phyloP scores from a whole-genome alignment of 2,113 vertebrate species.

The Nesogale talazaci region DNA sequence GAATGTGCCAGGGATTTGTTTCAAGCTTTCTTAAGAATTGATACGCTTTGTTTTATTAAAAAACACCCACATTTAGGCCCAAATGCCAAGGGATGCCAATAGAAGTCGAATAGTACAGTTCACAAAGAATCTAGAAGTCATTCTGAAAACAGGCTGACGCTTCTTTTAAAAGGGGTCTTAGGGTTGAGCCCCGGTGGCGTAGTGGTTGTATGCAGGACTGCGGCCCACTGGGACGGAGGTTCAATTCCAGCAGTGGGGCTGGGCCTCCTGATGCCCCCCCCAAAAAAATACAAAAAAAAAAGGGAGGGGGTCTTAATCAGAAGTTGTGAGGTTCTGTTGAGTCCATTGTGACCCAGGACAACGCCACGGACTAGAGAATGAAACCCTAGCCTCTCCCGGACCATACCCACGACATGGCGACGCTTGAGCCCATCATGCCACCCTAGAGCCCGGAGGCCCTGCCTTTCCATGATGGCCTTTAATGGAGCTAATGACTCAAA shows the following conservation, averaged over 20 bases:
- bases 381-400: too few species aligned
- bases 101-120: slow-evolving; percentile 61
- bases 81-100: slow-evolving; percentile 52
- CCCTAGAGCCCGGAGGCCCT: neutral
- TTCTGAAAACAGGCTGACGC: slow-evolving; percentile 56
- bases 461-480: neutral
- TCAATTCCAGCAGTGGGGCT: too few species aligned
- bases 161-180: slow-evolving; percentile 69
- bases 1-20: slow-evolving; percentile 47
- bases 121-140: slow-evolving; percentile 63
- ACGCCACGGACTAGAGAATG: too few species aligned
- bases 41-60: slow-evolving; percentile 55
- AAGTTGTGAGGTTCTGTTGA: neutral
- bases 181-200: too few species aligned
- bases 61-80: slow-evolving; percentile 61
- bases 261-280: too few species aligned
- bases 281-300: too few species aligned
- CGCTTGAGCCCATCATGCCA: neutral
- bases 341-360: neutral
- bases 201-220: too few species aligned
- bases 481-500: neutral
- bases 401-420: neutral
- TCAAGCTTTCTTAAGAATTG: slow-evolving; percentile 76
- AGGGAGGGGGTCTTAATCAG: slow-evolving; percentile 65
- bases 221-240: too few species aligned